Percentiles rank a stretch among this genome's conserved stretches.
These are phyloP conservation scores for Cephus nigrinus DNA, from an alignment of 2,888 invertebrate genomes.

Conservation along the genomic window DNA sequence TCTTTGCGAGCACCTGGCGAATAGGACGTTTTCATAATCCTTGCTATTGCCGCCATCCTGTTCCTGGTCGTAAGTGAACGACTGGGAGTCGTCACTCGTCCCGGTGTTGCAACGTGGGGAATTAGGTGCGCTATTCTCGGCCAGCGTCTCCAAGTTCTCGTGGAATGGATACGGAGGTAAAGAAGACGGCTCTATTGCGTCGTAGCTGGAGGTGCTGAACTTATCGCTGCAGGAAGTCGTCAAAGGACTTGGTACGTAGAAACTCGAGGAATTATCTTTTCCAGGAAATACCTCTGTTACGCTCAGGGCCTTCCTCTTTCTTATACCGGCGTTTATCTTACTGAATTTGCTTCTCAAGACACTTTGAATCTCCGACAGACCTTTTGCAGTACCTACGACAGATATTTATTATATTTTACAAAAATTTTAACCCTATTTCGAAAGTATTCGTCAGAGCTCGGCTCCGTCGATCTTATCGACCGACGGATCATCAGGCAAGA, in stretches of 20 bases:
- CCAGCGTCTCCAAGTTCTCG: constrained; percentile 61
- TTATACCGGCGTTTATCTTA: constrained; percentile 77
- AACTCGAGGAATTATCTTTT: constrained; percentile 63
- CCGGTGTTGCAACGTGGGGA: constrained; percentile 42
- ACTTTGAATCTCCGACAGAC: constrained; percentile 74
- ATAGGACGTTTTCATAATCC: constrained; percentile 40
- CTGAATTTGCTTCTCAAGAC: constrained; percentile 74
- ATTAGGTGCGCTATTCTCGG: constrained; percentile 62
- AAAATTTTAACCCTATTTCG: too few relatives aligned
- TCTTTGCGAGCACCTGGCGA: constrained; percentile 26
- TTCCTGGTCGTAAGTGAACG: constrained; percentile 35
- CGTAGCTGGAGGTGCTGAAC: constrained; percentile 38
- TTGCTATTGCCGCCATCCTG: constrained; percentile 30
- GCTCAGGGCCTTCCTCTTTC: constrained; percentile 75
- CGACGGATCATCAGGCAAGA: too few relatives aligned
- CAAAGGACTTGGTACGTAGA: constrained; percentile 77
- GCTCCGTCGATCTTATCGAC: too few relatives aligned
- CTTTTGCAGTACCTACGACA: constrained; percentile 62
- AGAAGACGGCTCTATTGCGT: constrained; percentile 62
- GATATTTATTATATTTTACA: background rate
- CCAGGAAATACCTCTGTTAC: constrained; percentile 75
- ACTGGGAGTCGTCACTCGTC: constrained; percentile 8
- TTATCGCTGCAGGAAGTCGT: constrained; percentile 53
- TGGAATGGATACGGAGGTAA: constrained; percentile 66
- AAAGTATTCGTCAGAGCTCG: too few relatives aligned